Evolutionary conservation across 2,888 invertebrate genomes (phyloP).

Genomic region (Scaptodrosophila latifasciaeformis): DNA sequence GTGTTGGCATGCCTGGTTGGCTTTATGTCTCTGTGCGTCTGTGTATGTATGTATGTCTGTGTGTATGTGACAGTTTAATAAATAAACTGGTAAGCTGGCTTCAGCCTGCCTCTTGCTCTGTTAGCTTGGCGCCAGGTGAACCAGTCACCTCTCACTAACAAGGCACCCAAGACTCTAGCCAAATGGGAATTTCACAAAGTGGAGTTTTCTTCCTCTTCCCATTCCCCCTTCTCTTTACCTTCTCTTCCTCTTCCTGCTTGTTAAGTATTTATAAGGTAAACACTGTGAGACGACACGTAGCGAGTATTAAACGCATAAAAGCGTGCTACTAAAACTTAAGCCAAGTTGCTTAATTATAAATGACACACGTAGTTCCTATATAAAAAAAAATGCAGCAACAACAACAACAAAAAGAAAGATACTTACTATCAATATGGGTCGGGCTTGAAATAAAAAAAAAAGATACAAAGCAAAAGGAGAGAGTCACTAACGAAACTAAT

Average conservation of each 20-base stretch:
- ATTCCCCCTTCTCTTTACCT: no score
- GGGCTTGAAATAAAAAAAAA: conserved; percentile 25
- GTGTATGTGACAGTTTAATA: conserved; percentile 58
- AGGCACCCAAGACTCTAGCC: no score
- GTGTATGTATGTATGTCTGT: conserved; percentile 11
- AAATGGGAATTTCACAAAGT: no score
- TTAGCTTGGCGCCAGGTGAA: neutral
- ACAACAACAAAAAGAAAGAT: conserved; percentile 1
- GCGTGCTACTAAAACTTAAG: conserved; percentile 52
- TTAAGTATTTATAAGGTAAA: conserved; percentile 66
- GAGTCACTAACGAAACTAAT: conserved; percentile 65
- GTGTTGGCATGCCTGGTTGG: neutral
- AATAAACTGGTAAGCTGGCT: conserved; percentile 52
- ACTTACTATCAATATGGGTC: conserved; percentile 54
- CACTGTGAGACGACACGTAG: conserved; percentile 40
- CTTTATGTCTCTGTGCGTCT: conserved; percentile 11
- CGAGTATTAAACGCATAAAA: conserved; percentile 56
- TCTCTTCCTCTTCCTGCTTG: no score
- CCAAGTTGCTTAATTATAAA: conserved; percentile 67
- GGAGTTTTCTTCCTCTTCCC: no score
- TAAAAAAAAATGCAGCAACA: conserved; percentile 17
- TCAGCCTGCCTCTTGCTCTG: neutral
- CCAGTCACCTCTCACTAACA: no score
- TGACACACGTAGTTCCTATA: conserved; percentile 56
- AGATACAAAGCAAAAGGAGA: conserved; percentile 37